A percentile compares a stretch with the other conserved stretches of the same genome.
Evolutionary conservation across 2,797 vertebrate genomes (phyloP).

Genomic region (Ispidina picta): DNA sequence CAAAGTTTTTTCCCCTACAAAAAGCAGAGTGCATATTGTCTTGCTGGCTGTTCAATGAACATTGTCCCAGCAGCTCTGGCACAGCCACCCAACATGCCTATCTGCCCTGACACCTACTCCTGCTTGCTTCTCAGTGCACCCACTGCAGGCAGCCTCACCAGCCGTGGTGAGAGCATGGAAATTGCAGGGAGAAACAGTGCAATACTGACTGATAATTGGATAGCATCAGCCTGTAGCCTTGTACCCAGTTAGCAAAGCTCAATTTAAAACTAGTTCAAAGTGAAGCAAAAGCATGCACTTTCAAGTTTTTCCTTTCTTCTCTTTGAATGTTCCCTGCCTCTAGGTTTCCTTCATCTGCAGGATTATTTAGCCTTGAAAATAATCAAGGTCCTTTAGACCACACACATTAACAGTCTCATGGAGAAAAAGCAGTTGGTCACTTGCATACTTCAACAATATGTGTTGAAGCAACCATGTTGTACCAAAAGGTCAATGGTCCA

Average conservation of each 20-base stretch:
- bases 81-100: background rate
- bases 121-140: fast-evolving
- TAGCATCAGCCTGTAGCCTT: background rate
- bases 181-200: background rate
- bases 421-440: background rate
- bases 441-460: too few species aligned
- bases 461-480: background rate
- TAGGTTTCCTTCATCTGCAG: background rate
- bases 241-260: background rate
- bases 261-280: background rate
- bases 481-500: background rate
- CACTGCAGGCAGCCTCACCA: fast-evolving
- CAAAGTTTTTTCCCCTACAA: background rate
- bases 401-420: background rate
- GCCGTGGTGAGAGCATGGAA: background rate
- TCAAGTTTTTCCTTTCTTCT: background rate
- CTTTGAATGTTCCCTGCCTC: background rate
- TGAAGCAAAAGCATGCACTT: background rate
- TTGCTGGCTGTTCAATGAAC: background rate
- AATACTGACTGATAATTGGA: background rate
- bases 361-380: background rate
- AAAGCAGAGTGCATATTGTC: background rate
- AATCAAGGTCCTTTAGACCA: background rate
- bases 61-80: background rate
- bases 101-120: background rate